Percentiles rank a stretch among this genome's conserved stretches.
These are phyloP conservation scores for Astreopora myriophthalma DNA, from an alignment of 64 coral and sea anemone species.

Conservation along the genomic window DNA sequence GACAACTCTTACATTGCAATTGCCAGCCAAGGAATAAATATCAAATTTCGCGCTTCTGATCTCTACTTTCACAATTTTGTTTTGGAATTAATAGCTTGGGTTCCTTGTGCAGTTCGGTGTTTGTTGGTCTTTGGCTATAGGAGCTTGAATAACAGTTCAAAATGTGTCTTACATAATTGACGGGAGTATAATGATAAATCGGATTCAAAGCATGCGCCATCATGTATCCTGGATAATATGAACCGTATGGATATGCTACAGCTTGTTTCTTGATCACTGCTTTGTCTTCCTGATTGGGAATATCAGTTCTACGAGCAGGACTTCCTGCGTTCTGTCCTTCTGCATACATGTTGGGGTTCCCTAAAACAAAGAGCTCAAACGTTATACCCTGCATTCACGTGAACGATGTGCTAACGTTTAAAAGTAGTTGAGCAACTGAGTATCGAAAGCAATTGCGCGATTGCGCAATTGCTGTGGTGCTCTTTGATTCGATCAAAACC, in stretches of 20 bases:
- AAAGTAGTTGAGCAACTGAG: no score
- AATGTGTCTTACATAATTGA: slow-evolving; percentile 20
- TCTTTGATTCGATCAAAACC: no score
- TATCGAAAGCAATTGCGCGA: no score
- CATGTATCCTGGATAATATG: slow-evolving; percentile 1
- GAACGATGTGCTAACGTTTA: no score
- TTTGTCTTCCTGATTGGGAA: slow-evolving; percentile 23
- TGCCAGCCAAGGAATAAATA: no score
- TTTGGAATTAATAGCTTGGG: no score
- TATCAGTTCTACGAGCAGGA: slow-evolving; percentile 59
- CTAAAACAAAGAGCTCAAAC: not conserved
- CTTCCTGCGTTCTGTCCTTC: slow-evolving; percentile 7
- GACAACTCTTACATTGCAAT: no score
- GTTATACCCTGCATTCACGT: no score
- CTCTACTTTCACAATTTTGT: no score
- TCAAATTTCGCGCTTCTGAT: no score
- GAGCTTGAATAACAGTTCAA: not conserved
- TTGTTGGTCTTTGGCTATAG: not conserved
- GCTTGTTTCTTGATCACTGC: slow-evolving; percentile 76
- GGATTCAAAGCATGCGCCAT: slow-evolving; percentile 16
- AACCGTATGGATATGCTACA: slow-evolving; percentile 67
- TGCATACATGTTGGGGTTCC: slow-evolving; percentile 38
- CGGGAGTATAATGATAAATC: not conserved
- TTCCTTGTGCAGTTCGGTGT: no score
- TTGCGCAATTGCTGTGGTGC: no score